Base-by-base conservation (phyloP, 53 echinoderm and acorn worm genomes). In the Temnopleurus reevesii region DNA sequence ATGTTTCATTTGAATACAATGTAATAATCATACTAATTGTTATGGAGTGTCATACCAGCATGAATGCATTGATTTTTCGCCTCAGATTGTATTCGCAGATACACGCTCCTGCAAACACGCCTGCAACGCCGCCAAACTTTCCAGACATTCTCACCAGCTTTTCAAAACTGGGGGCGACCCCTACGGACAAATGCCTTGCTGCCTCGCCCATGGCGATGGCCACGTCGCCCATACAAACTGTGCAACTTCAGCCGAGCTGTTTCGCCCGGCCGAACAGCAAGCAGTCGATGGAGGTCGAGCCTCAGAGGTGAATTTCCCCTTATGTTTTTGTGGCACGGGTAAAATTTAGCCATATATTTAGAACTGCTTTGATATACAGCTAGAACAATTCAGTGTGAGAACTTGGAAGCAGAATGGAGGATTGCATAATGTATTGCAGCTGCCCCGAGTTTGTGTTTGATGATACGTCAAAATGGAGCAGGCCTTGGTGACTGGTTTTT, bases 101-200 rank as follows among this genome's bases (percentile, higher is more conserved):
- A 90, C 91, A 94, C 63, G 94, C 98, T 45, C 98, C 98, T 30
- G 98, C 98, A 59, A 98, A 98, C 92, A 98, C 98, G 61, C 98
- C 98, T 53, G 98, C 98, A 77, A 98, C 98, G 31, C 98, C 98
- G 76, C 98, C 98, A 56, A 98, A 95, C 89, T 98, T 98, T 91
- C 98, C 98, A 63, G 98, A 98, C 90, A 83, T 95, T 84, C 92
- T 98, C 83, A 93, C 95, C 89, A 93, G 90, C 86, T 94, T 98
- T 83, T 93, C 98, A 47, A 98, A 98, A 89, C 61, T 98, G 81
- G 94, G 91, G 54, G 92, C 94, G 34, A 90, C 94, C 76, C 91
- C 93, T 54, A 93, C 91, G 35, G 93, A 95, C 54, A 96, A 94
- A 90, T 90, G 90, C 77, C 88, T 93, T 57, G 93, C 90, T 53